A percentile compares a stretch with the other conserved stretches of the same genome.
phyloP scores from a whole-genome alignment of 2,888 invertebrate species.

The Cataglyphis cursor region DNA sequence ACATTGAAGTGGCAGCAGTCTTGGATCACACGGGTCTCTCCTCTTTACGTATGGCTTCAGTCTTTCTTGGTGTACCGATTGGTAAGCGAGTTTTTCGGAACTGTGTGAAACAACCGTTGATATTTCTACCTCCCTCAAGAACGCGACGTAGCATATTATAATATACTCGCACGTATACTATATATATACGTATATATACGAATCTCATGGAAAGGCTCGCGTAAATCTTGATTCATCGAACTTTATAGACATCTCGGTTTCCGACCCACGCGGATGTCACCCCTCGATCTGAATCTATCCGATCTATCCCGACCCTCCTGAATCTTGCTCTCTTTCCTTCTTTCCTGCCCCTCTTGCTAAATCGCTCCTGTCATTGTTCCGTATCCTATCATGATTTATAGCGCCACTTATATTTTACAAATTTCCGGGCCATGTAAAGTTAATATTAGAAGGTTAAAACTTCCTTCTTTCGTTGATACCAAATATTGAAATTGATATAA shows the following conservation, averaged over 20 bases:
- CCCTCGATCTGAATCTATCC: neutral
- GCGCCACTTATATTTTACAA: neutral
- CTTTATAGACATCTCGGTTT: constrained; percentile 12
- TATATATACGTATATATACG: neutral
- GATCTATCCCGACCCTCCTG: neutral
- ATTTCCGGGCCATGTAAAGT: neutral
- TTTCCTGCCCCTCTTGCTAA: neutral
- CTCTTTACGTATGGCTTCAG: constrained; percentile 46
- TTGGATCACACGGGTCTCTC: constrained; percentile 44
- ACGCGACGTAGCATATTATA: constrained; percentile 65
- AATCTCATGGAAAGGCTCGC: constrained; percentile 25
- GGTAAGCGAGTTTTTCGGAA: constrained; percentile 58
- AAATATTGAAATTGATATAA: neutral
- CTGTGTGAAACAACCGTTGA: constrained; percentile 48
- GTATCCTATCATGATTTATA: neutral
- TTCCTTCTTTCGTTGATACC: neutral
- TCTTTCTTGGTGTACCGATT: constrained; percentile 37
- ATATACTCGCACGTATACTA: constrained; percentile 59
- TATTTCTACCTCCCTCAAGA: constrained; percentile 51
- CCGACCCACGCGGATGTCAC: neutral
- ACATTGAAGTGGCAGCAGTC: constrained; percentile 56
- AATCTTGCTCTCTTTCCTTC: neutral
- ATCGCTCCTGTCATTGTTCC: constrained; percentile 1
- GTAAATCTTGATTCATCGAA: constrained; percentile 57
- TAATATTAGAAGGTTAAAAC: neutral